Percentiles rank a stretch among this genome's conserved stretches.
Evolutionary conservation across 2,888 invertebrate genomes (phyloP).

Genomic region (Lypha dubia): DNA sequence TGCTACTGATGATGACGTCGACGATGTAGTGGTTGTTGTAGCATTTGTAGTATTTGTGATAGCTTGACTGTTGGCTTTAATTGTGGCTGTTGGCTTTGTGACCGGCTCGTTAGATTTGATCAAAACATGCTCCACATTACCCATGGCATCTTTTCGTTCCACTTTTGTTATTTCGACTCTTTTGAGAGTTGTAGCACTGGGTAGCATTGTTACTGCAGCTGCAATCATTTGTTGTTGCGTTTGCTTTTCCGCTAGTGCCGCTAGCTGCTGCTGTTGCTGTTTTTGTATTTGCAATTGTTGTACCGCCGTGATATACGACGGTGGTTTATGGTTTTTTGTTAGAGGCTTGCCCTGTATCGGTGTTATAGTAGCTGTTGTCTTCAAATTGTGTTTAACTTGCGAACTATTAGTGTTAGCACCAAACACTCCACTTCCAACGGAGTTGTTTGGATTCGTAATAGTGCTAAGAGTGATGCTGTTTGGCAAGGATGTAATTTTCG

Average conservation of each 20-base stretch:
- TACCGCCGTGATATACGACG: slow-evolving; percentile 80
- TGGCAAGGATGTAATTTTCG: slow-evolving; percentile 78
- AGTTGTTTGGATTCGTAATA: slow-evolving; percentile 72
- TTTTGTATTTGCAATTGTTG: slow-evolving; percentile 80
- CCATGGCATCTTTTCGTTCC: slow-evolving; percentile 69
- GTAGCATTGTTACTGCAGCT: slow-evolving; percentile 83
- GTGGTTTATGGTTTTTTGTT: slow-evolving; percentile 81
- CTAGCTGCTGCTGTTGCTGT: slow-evolving; percentile 75
- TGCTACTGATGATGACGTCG: slow-evolving; percentile 19
- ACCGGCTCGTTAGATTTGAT: slow-evolving; percentile 63
- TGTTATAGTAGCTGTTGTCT: slow-evolving; percentile 82
- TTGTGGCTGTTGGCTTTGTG: slow-evolving; percentile 36
- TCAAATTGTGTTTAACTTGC: slow-evolving; percentile 76
- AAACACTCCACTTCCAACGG: slow-evolving; percentile 60
- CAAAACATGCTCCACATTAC: slow-evolving; percentile 66
- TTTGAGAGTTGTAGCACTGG: slow-evolving; percentile 81
- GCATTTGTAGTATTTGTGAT: slow-evolving; percentile 21
- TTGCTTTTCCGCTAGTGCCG: slow-evolving; percentile 68
- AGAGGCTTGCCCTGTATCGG: slow-evolving; percentile 82
- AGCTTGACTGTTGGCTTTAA: slow-evolving; percentile 29
- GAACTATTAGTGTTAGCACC: slow-evolving; percentile 63
- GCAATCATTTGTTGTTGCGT: slow-evolving; percentile 80
- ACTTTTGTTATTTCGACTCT: slow-evolving; percentile 77
- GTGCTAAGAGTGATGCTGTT: slow-evolving; percentile 79
- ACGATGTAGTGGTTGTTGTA: slow-evolving; percentile 36